These are phyloP conservation scores for Erpornis zantholeuca DNA, from an alignment of 2,113 vertebrate genomes.

Conservation along the genomic window DNA sequence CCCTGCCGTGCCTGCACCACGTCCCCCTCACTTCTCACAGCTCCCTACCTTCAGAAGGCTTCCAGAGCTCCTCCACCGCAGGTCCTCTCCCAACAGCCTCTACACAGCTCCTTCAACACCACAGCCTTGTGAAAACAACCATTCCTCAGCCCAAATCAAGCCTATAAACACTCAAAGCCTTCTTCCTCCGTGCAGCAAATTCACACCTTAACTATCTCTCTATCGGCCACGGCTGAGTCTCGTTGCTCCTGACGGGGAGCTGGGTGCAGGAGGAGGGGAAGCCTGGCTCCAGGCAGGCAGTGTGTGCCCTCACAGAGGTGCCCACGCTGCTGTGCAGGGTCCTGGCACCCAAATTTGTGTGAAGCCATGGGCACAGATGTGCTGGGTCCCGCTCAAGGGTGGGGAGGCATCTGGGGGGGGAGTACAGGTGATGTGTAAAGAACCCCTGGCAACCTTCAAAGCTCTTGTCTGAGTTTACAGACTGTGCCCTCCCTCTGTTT, in stretches of 20 bases:
- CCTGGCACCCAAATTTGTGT: neutral
- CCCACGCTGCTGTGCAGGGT: fast-evolving
- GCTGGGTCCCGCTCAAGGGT: fast-evolving
- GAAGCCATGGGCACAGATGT: fast-evolving
- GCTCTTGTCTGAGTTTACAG: neutral
- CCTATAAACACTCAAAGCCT: neutral
- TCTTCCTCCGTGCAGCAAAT: neutral
- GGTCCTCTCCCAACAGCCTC: neutral
- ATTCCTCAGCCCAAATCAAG: fast-evolving
- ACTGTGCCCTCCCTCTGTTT: fast-evolving
- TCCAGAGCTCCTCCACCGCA: neutral
- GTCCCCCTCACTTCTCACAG: neutral
- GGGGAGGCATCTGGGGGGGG: neutral
- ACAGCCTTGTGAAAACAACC: fast-evolving
- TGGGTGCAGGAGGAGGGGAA: neutral
- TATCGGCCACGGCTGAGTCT: neutral
- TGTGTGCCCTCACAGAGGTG: neutral
- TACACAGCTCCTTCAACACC: fast-evolving
- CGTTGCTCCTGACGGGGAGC: neutral
- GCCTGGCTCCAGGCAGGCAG: fast-evolving
- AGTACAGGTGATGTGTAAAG: neutral
- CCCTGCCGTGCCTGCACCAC: neutral
- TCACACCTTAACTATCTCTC: neutral
- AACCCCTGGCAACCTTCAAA: neutral
- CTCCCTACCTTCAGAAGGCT: neutral